A percentile compares a stretch with the other conserved stretches of the same genome.
phyloP scores from a whole-genome alignment of 2,797 vertebrate species.

The Pachyuromys duprasi region DNA sequence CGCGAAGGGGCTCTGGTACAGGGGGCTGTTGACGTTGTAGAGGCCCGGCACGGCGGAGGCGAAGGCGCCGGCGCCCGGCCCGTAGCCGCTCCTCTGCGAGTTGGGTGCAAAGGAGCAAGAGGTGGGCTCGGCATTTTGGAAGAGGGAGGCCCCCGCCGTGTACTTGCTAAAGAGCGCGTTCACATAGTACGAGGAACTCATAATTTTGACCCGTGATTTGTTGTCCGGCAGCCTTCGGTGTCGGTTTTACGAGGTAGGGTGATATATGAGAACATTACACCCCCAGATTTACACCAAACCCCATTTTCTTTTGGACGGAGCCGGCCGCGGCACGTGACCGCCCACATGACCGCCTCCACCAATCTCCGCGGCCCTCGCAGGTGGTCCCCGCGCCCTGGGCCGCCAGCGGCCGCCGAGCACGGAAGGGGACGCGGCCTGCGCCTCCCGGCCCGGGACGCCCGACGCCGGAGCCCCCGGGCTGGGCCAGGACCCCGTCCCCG shows the following conservation, averaged over 20 bases:
- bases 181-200: constrained; percentile 97
- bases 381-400: constrained; percentile 87
- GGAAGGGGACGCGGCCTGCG: constrained; percentile 73
- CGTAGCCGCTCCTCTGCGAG: constrained; percentile 91
- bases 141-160: constrained; percentile 92
- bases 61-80: constrained; percentile 89
- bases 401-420: constrained; percentile 80
- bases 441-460: neutral
- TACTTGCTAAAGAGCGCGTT: constrained; percentile 97
- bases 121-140: constrained; percentile 92
- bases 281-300: constrained; percentile 98
- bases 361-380: constrained; percentile 91
- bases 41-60: constrained; percentile 91
- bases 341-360: constrained; percentile 90
- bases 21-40: constrained; percentile 92
- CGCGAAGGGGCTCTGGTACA: constrained; percentile 91
- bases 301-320: constrained; percentile 95
- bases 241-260: constrained; percentile 99
- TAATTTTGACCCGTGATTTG: constrained; percentile 98
- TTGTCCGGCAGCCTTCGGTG: constrained; percentile 96
- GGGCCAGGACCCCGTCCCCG: neutral
- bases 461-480: neutral
- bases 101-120: constrained; percentile 92
- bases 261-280: constrained; percentile 99
- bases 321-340: constrained; percentile 93